These are phyloP conservation scores for Emys orbicularis DNA, from an alignment of 2,797 vertebrate genomes.

Conservation along the genomic window DNA sequence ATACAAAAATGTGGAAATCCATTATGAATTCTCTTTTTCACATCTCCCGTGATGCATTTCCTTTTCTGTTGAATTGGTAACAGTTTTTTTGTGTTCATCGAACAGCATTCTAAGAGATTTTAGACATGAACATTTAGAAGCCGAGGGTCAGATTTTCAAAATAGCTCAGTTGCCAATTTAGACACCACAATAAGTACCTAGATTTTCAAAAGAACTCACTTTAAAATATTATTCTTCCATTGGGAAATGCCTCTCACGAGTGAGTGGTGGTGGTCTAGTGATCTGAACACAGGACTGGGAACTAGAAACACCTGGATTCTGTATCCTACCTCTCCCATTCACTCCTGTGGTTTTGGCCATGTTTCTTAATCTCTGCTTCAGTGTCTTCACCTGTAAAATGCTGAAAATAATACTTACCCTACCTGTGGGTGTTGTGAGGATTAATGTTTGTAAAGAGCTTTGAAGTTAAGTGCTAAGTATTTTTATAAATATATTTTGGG, in stretches of 20 bases:
- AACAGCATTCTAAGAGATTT: neutral
- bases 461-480: neutral
- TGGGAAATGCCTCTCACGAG: neutral
- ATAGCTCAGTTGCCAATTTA: neutral
- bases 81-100: neutral
- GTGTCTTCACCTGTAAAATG: neutral
- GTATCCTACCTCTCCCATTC: fast-evolving
- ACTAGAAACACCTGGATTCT: neutral
- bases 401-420: neutral
- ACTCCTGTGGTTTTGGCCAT: fast-evolving
- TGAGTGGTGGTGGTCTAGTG: neutral
- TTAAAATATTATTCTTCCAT: neutral
- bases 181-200: neutral
- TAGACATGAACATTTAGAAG: neutral
- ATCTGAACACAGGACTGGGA: neutral
- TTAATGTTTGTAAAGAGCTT: neutral
- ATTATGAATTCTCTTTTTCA: neutral
- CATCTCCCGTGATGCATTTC: neutral
- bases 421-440: neutral
- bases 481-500: neutral
- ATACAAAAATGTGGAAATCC: neutral
- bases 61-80: constrained; percentile 9
- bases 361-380: fast-evolving
- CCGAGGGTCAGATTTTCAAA: neutral
- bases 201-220: neutral